Evolutionary conservation across 2,797 vertebrate genomes (phyloP).

Genomic region (Cossypha polioptera): DNA sequence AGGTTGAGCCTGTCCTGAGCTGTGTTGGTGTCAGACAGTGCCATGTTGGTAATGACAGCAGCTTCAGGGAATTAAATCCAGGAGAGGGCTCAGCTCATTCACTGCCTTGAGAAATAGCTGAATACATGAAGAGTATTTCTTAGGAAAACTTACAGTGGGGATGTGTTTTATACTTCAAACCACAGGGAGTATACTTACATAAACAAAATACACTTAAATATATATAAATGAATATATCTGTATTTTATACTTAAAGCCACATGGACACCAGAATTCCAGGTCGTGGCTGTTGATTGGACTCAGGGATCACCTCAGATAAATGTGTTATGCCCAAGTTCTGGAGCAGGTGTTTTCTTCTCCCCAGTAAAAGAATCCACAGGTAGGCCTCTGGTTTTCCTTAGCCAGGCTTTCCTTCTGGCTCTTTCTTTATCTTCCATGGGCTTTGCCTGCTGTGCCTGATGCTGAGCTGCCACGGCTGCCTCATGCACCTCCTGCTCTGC

Average conservation of each 20-base stretch:
- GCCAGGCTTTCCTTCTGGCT: conserved; percentile 67
- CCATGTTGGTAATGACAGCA: background rate
- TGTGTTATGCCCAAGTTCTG: conserved; percentile 69
- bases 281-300: background rate
- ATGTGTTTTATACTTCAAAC: background rate
- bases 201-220: background rate
- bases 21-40: background rate
- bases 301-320: conserved; percentile 65
- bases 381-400: conserved; percentile 71
- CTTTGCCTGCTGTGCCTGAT: background rate
- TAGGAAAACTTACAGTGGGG: background rate
- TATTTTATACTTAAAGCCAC: background rate
- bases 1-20: background rate
- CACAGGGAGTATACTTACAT: background rate
- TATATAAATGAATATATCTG: background rate
- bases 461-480: conserved; percentile 32
- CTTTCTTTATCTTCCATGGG: background rate
- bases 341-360: conserved; percentile 67
- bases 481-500: conserved; percentile 49
- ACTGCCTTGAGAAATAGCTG: background rate
- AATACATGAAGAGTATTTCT: background rate
- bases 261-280: background rate
- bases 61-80: background rate
- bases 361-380: conserved; percentile 60
- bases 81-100: background rate